phyloP scores from a whole-genome alignment of 1,140 invertebrate genomes.

The Drosophila sproati region DNA sequence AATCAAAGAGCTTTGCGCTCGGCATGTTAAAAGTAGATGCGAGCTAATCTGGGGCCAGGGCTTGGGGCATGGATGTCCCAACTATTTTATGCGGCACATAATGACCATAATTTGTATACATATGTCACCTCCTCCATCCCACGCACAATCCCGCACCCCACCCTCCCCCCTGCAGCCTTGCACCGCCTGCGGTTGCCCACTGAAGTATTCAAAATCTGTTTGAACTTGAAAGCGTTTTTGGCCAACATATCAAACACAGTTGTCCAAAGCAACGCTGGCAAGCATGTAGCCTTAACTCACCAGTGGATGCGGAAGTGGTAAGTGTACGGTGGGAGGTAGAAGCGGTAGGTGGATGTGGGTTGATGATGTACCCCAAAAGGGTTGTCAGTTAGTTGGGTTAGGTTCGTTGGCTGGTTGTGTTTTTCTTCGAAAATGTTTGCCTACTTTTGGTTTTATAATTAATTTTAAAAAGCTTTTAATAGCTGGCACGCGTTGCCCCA shows the following conservation, averaged over 20 bases:
- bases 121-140: not conserved
- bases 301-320: not conserved
- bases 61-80: constrained; percentile 14
- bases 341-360: not conserved
- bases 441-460: constrained; percentile 81
- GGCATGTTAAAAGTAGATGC: constrained; percentile 4
- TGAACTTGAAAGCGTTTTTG: constrained; percentile 46
- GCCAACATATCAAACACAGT: constrained; percentile 7
- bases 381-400: constrained; percentile 60
- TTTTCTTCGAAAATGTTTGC: constrained; percentile 61
- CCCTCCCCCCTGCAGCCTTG: not conserved
- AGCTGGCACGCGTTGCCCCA: constrained; percentile 65
- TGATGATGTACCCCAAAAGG: constrained; percentile 56
- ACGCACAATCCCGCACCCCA: too few relatives aligned
- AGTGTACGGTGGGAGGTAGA: not conserved
- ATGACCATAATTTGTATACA: constrained; percentile 46
- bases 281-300: too few relatives aligned
- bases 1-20: constrained; percentile 35
- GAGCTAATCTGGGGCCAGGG: not conserved
- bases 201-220: constrained; percentile 44
- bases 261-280: not conserved
- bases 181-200: constrained; percentile 39
- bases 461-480: constrained; percentile 82
- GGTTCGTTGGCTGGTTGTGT: constrained; percentile 32
- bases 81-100: constrained; percentile 51